A percentile compares a stretch with the other conserved stretches of the same genome.
Evolutionary conservation across 2,797 vertebrate genomes (phyloP).

Genomic region (Lates japonicus): DNA sequence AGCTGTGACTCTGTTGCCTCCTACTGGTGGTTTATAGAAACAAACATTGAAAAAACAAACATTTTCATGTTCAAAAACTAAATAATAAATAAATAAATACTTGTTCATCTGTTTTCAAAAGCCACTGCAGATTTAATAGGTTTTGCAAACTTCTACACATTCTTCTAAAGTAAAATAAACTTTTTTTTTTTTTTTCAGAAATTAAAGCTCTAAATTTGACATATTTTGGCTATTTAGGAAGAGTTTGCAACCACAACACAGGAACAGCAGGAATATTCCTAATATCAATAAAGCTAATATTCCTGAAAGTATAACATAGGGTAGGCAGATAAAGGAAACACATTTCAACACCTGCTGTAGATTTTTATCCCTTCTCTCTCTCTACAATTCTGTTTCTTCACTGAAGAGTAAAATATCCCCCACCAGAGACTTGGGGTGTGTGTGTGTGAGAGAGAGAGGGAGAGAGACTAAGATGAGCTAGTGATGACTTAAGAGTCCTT

Average conservation of each 20-base stretch:
- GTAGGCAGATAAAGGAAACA: no score
- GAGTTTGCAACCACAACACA: not conserved
- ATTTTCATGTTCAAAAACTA: no score
- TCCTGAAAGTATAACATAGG: no score
- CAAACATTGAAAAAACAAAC: not conserved
- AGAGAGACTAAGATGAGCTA: conserved; percentile 6
- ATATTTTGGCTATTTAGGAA: not conserved
- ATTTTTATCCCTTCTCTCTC: not conserved
- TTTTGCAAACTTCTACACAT: not conserved
- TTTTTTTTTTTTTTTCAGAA: no score
- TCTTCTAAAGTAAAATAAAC: no score
- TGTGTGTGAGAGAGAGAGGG: not conserved
- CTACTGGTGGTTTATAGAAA: conserved; percentile 43
- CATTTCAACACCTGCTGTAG: not conserved
- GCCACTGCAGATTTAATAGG: no score
- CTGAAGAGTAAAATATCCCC: not conserved
- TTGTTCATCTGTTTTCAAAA: no score
- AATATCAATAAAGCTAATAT: no score
- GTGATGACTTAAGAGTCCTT: conserved; percentile 43
- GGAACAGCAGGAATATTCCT: no score
- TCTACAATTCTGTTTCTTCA: not conserved
- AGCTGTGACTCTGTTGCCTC: conserved; percentile 52
- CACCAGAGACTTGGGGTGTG: not conserved
- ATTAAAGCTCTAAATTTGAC: no score
- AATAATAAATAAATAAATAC: no score